These are phyloP conservation scores for Psittacula echo DNA, from an alignment of 2,797 vertebrate species.

Conservation along the genomic window DNA sequence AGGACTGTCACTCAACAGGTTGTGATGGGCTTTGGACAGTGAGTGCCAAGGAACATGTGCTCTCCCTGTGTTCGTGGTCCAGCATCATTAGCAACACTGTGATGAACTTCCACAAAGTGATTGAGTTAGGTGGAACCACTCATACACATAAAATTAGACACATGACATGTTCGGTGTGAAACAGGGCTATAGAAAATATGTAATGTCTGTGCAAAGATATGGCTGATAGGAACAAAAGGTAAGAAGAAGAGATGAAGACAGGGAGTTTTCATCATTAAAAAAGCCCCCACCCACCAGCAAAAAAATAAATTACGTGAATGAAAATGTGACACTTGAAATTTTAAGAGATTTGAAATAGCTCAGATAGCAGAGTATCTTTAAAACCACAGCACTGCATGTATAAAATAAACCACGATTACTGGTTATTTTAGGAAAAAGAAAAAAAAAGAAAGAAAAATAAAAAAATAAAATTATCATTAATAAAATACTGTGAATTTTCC, in stretches of 20 bases:
- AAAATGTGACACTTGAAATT: not conserved
- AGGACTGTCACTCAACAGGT: not conserved
- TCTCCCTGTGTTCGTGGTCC: rapidly evolving
- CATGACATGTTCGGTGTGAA: not conserved
- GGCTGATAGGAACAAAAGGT: not conserved
- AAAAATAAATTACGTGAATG: not conserved
- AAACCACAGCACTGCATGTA: not conserved
- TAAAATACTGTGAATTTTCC: not conserved
- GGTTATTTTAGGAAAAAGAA: not conserved
- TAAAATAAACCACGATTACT: rapidly evolving
- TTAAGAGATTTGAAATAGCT: not conserved
- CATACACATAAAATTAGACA: not conserved
- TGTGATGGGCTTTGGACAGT: not conserved
- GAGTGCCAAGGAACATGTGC: rapidly evolving
- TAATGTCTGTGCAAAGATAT: not conserved
- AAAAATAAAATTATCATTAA: not conserved
- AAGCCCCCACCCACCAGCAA: not conserved
- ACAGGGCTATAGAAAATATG: rapidly evolving
- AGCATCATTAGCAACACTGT: not conserved
- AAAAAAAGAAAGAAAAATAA: not conserved
- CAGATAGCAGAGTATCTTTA: not conserved
- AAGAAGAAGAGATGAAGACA: not conserved
- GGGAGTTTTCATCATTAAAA: not conserved
- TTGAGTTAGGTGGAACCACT: not conserved
- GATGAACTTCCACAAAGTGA: not conserved